Evolutionary conservation across 2,797 vertebrate genomes (phyloP).

Genomic region (Pantherophis alleghaniensis): DNA sequence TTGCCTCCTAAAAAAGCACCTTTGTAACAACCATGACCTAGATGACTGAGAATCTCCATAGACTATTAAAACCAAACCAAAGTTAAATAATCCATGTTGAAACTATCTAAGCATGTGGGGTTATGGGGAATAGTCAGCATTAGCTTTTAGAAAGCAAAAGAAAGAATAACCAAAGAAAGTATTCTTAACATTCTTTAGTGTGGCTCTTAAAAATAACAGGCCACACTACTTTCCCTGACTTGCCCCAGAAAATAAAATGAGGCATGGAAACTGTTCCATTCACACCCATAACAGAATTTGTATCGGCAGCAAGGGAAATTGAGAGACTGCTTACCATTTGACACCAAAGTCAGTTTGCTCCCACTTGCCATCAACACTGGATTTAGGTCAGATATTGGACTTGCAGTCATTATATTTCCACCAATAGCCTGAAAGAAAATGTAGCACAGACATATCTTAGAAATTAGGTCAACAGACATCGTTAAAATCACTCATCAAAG

Average conservation of each 20-base stretch:
- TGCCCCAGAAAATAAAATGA: not conserved
- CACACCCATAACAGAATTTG: not conserved
- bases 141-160: not conserved
- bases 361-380: conserved; percentile 90
- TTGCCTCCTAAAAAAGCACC: too few species aligned
- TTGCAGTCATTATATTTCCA: conserved; percentile 98
- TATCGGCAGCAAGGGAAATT: not conserved
- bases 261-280: not conserved
- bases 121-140: not conserved
- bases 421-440: conserved; percentile 81
- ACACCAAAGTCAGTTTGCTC: conserved; percentile 82
- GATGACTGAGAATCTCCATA: too few species aligned
- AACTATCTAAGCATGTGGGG: not conserved
- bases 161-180: not conserved
- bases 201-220: not conserved
- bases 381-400: conserved; percentile 96
- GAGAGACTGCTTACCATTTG: conserved; percentile 75
- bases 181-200: not conserved
- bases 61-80: not conserved
- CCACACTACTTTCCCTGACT: not conserved
- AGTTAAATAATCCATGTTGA: not conserved
- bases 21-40: too few species aligned
- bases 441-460: conserved; percentile 8
- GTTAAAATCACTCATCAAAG: not conserved
- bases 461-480: not conserved